These are phyloP conservation scores for Candidula unifasciata DNA, from an alignment of 2,888 invertebrate species.

Conservation along the genomic window DNA sequence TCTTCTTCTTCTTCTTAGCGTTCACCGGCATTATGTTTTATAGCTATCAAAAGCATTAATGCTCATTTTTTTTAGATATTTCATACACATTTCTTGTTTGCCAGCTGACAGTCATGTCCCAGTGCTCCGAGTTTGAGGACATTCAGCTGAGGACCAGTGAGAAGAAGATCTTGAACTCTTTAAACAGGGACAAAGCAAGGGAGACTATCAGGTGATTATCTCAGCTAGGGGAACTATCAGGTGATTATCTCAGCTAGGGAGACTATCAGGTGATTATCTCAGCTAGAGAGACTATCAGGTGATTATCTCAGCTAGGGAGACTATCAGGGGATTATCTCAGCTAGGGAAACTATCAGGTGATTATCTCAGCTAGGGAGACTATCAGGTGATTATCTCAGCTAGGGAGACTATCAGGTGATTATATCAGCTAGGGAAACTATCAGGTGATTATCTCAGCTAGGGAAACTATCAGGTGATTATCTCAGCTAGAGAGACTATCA, in stretches of 20 bases:
- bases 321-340: no score
- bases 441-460: no score
- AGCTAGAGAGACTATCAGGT: no score
- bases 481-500: no score
- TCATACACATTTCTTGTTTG: background rate
- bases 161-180: slow-evolving; percentile 83
- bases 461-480: no score
- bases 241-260: background rate
- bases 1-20: no score
- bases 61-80: background rate
- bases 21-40: background rate
- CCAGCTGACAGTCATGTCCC: slow-evolving; percentile 70
- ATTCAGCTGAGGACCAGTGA: slow-evolving; percentile 85
- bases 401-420: no score
- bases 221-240: background rate
- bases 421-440: no score
- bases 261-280: background rate
- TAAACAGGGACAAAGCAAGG: slow-evolving; percentile 83
- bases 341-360: no score
- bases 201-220: slow-evolving; percentile 80
- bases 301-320: no score
- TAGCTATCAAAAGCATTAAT: background rate
- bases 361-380: no score
- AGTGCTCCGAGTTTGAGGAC: slow-evolving; percentile 84
- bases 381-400: no score